Evolutionary conservation across 2,113 vertebrate species (phyloP), one percentile per base, ranked within the genome.

Genomic region (Lepus americanus): DNA sequence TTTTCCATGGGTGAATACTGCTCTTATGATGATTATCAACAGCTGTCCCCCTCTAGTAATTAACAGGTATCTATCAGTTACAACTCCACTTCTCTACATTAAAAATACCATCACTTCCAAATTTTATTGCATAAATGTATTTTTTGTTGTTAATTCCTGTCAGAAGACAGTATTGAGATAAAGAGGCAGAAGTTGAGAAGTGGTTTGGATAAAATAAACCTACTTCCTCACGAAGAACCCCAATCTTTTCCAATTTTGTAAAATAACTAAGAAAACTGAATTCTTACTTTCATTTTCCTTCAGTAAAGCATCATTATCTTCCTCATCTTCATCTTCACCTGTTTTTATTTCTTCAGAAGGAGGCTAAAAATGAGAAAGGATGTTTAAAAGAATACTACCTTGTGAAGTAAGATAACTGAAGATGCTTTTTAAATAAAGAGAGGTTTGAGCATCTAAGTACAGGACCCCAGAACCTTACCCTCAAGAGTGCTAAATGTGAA

Each of bases 271-370:
- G 94, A 98, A 97, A 94, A 97, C 94, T 95, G 73, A 97, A 96
- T 89, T 97, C 99, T 99, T 98, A 99, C 99, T 99, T 99, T 99
- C 99, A 96, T 99, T 99, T 97, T 99, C 99, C 97, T 99, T 99
- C 95, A 99, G 98, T 94, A 99, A 99, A 98, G 99, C 99, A 99
- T 99, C 99, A 95, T 99, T 99, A 76, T 99, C 99, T 97, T 99
- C 99, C 67, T 99, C 99, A 92, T 99, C 99, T 98, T 99, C 98
- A 95, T 99, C 99, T 97, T 99, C 99, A 55, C 99, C 99, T 13
- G 99, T 99, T 98, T 99, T 99, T 98, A 99, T 99, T 98, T 99
- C 99, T 98, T 99, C 99, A 94, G 99, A 99, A 13, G 99, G 99
- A 97, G 99, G 99, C 98, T 99, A 97, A 92, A 98, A 96, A 97